Percentiles rank a stretch among this genome's conserved stretches.
These are phyloP conservation scores for Artemia franciscana DNA, from an alignment of 1,140 invertebrate genomes.

Conservation along the genomic window DNA sequence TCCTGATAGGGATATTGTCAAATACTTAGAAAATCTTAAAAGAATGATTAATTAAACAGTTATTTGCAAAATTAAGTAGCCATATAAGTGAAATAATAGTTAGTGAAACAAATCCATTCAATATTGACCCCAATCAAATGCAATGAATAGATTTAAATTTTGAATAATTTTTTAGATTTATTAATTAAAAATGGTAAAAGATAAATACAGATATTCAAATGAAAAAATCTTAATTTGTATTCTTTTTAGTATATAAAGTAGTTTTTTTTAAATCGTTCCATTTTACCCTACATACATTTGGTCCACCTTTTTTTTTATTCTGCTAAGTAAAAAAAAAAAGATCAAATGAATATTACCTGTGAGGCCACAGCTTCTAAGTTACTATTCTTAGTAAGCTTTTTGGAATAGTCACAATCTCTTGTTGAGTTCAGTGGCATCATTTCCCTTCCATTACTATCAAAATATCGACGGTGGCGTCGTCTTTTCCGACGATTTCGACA, in stretches of 20 bases:
- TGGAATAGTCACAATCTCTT: conserved; percentile 31
- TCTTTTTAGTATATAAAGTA: not conserved
- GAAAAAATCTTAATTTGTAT: not conserved
- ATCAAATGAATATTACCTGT: conserved; percentile 23
- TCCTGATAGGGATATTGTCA: too few relatives aligned
- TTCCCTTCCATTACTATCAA: conserved; percentile 10
- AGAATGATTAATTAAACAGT: too few relatives aligned
- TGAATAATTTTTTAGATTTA: too few relatives aligned
- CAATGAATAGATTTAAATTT: not conserved
- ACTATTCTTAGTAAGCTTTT: conserved; percentile 58
- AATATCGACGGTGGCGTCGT: conserved; percentile 8
- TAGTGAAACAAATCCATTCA: not conserved
- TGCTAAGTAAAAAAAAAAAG: conserved; percentile 5
- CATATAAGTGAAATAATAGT: not conserved
- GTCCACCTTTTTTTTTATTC: not conserved
- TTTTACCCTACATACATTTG: conserved; percentile 13
- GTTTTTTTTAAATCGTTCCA: conserved; percentile 10
- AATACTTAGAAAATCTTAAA: too few relatives aligned
- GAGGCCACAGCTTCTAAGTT: conserved; percentile 48
- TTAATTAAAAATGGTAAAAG: not conserved
- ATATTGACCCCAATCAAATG: not conserved
- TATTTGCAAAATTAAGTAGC: too few relatives aligned
- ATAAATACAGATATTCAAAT: not conserved
- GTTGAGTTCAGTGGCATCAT: conserved; percentile 23
- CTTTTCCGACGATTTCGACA: conserved; percentile 16